These are phyloP conservation scores for Plagodis pulveraria DNA, from an alignment of 2,888 invertebrate genomes.

Conservation along the genomic window DNA sequence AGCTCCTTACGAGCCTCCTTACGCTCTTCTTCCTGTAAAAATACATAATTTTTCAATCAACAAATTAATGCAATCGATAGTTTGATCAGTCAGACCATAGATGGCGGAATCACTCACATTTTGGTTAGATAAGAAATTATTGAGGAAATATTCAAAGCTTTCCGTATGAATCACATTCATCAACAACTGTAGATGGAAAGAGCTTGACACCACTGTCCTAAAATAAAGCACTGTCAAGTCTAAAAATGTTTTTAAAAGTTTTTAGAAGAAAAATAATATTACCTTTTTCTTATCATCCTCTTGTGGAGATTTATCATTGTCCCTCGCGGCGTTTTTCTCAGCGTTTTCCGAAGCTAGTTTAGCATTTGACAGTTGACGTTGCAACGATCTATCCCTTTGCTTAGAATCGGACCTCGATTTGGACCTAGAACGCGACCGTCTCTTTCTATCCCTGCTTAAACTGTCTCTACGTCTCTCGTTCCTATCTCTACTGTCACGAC, in stretches of 20 bases:
- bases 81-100: no score
- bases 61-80: no score
- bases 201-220: no score
- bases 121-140: no score
- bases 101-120: no score
- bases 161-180: no score
- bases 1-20: slow-evolving; percentile 75
- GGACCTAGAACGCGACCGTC: slow-evolving; percentile 50
- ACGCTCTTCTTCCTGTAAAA: slow-evolving; percentile 61
- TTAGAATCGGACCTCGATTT: slow-evolving; percentile 42
- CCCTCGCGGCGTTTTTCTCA: slow-evolving; percentile 5
- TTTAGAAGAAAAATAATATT: slow-evolving; percentile 1
- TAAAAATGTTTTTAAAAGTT: no score
- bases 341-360: slow-evolving; percentile 37
- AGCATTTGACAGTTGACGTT: slow-evolving; percentile 44
- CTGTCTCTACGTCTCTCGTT: slow-evolving; percentile 38
- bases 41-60: no score
- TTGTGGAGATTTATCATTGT: slow-evolving; percentile 5
- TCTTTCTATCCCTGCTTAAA: slow-evolving; percentile 42
- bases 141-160: no score
- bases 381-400: slow-evolving; percentile 48
- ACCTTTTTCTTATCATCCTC: slow-evolving; percentile 68
- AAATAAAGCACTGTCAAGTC: no score
- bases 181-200: no score
- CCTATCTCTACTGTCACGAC: slow-evolving; percentile 43